A percentile compares a stretch with the other conserved stretches of the same genome.
These are phyloP conservation scores for Actenoides hombroni DNA, from an alignment of 2,113 vertebrate species.

Conservation along the genomic window DNA sequence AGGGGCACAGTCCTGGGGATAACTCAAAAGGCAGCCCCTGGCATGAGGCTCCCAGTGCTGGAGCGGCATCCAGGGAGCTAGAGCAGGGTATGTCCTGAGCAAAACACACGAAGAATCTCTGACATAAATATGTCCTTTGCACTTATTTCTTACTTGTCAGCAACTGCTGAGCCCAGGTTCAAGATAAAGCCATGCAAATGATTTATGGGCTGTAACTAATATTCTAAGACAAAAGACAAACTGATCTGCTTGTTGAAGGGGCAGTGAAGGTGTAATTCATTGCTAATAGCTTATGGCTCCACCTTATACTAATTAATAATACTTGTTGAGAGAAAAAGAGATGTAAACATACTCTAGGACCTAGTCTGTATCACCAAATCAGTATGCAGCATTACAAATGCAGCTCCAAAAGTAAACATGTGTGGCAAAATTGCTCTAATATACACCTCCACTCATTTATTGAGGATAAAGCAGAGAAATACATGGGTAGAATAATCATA, in stretches of 20 bases:
- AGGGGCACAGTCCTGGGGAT: not conserved
- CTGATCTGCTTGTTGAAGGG: not conserved
- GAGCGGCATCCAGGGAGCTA: not conserved
- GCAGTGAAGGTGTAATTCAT: not conserved
- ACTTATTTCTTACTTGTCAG: not conserved
- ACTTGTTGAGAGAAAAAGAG: not conserved
- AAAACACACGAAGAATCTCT: not conserved
- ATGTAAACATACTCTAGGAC: not conserved
- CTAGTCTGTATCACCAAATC: not conserved
- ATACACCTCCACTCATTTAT: not conserved
- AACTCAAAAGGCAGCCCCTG: fast-evolving
- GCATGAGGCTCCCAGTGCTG: not conserved
- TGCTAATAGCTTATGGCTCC: not conserved
- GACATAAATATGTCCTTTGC: not conserved
- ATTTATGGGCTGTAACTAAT: not conserved
- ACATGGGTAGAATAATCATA: not conserved
- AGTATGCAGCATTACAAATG: not conserved
- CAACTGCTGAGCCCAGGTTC: not conserved
- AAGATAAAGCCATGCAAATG: not conserved
- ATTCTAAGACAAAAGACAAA: not conserved
- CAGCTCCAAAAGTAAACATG: not conserved
- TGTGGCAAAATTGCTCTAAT: not conserved
- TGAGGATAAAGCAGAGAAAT: not conserved
- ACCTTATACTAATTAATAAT: not conserved
- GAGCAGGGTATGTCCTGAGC: not conserved